Evolutionary conservation across 2,113 vertebrate species (phyloP).

Genomic region (Bostrychus sinensis): DNA sequence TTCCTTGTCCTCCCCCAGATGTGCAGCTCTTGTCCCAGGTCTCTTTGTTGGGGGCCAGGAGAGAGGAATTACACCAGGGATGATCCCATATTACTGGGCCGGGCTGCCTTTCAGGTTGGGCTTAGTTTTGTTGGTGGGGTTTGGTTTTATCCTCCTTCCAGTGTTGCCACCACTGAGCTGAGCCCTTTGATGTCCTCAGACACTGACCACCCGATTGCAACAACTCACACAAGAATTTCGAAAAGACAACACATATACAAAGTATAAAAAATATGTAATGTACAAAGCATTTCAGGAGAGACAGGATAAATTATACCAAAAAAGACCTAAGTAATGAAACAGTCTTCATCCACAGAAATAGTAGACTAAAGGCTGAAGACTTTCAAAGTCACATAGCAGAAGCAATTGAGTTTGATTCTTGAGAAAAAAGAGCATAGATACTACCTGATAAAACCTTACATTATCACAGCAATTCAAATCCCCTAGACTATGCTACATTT

Average conservation of each 20-base stretch:
- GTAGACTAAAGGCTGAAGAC: too few relatives aligned
- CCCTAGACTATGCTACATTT: too few relatives aligned
- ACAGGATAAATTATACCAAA: background rate
- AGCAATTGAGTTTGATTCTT: too few relatives aligned
- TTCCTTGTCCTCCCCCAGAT: slow-evolving; percentile 49
- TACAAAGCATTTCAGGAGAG: background rate
- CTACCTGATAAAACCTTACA: too few relatives aligned
- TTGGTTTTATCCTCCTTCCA: slow-evolving; percentile 64
- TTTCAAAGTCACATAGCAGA: too few relatives aligned
- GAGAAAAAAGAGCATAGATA: too few relatives aligned
- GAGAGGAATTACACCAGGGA: slow-evolving; percentile 75
- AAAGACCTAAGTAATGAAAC: too few relatives aligned
- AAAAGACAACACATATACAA: background rate
- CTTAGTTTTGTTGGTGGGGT: slow-evolving; percentile 68
- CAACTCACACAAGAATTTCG: slow-evolving; percentile 24
- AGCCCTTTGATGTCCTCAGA: slow-evolving; percentile 71
- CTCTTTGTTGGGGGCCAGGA: slow-evolving; percentile 71
- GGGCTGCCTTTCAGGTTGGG: slow-evolving; percentile 66
- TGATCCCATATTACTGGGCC: slow-evolving; percentile 75
- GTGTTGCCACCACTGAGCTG: slow-evolving; percentile 53
- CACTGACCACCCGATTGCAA: slow-evolving; percentile 57
- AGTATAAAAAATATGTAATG: background rate
- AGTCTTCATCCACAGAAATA: too few relatives aligned
- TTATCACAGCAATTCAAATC: too few relatives aligned
- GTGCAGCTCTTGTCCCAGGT: slow-evolving; percentile 66